Evolutionary conservation across 2,113 vertebrate genomes (phyloP).

Genomic region (Myodes glareolus): DNA sequence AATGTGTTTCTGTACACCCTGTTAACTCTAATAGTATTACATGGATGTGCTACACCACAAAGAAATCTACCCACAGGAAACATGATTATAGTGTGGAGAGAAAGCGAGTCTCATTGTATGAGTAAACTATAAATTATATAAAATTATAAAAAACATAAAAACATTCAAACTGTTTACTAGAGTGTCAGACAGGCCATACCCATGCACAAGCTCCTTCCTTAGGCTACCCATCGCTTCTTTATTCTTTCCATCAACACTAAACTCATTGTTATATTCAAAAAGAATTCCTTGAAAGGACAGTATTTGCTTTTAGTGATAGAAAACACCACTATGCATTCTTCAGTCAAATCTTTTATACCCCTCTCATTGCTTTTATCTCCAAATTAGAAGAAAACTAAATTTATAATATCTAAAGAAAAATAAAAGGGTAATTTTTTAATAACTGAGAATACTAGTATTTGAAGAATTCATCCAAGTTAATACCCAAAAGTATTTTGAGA

Average conservation of each 20-base stretch:
- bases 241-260: neutral
- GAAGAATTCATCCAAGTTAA: neutral
- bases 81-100: neutral
- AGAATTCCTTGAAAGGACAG: neutral
- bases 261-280: neutral
- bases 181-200: neutral
- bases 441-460: neutral
- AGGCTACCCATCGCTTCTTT: neutral
- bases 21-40: slow-evolving; percentile 29
- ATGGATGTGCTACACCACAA: neutral
- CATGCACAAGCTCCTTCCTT: neutral
- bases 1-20: neutral
- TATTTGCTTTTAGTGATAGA: slow-evolving; percentile 38
- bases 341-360: slow-evolving; percentile 35
- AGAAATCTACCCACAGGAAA: slow-evolving; percentile 10
- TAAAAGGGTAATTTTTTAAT: slow-evolving; percentile 41
- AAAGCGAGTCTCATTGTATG: neutral
- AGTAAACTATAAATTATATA: neutral
- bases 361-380: slow-evolving; percentile 41
- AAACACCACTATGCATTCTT: neutral
- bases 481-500: slow-evolving; percentile 51
- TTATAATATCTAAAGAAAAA: slow-evolving; percentile 55
- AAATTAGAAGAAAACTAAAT: slow-evolving; percentile 43
- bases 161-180: neutral
- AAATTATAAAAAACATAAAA: neutral